Conservation (phyloP, 2,113 vertebrate genomes). For the Taxidea taxus region DNA sequence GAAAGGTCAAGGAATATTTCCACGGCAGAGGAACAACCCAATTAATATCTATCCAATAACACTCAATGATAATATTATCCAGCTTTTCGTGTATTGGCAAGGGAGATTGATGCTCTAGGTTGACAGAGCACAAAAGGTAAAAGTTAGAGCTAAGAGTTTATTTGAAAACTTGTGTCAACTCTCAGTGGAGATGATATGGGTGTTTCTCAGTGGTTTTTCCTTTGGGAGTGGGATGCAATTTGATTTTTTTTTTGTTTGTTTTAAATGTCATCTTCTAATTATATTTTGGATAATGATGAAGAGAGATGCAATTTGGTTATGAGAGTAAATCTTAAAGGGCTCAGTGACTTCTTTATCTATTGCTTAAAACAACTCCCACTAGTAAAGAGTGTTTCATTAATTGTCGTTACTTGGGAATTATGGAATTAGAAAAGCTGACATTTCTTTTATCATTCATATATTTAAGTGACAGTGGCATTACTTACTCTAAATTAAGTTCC, state of each 20-base stretch:
- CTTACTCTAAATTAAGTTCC: conserved; percentile 72
- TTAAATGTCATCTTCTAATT: conserved; percentile 77
- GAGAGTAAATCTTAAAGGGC: conserved; percentile 72
- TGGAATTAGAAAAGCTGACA: conserved; percentile 58
- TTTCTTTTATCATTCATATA: conserved; percentile 74
- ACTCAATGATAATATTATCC: conserved; percentile 64
- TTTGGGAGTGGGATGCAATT: not conserved
- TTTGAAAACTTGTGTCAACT: conserved; percentile 30
- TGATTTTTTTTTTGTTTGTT: conserved; percentile 48
- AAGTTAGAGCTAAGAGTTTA: not conserved
- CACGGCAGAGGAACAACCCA: conserved; percentile 40
- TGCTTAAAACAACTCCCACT: conserved; percentile 54
- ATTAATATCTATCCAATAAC: conserved; percentile 70
- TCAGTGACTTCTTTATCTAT: conserved; percentile 62
- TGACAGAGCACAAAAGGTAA: conserved; percentile 11
- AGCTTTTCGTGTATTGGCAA: conserved; percentile 54
- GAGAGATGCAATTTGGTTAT: conserved; percentile 59
- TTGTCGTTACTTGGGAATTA: conserved; percentile 73
- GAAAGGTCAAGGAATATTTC: conserved; percentile 76
- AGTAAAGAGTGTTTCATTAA: conserved; percentile 70
- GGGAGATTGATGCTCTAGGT: conserved; percentile 33
- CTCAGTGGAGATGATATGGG: conserved; percentile 41
- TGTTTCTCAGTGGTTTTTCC: conserved; percentile 44
- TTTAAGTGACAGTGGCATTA: conserved; percentile 72
- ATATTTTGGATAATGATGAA: conserved; percentile 72